Conservation (phyloP, 1,140 invertebrate genomes). For the Zaprionus nigranus region DNA sequence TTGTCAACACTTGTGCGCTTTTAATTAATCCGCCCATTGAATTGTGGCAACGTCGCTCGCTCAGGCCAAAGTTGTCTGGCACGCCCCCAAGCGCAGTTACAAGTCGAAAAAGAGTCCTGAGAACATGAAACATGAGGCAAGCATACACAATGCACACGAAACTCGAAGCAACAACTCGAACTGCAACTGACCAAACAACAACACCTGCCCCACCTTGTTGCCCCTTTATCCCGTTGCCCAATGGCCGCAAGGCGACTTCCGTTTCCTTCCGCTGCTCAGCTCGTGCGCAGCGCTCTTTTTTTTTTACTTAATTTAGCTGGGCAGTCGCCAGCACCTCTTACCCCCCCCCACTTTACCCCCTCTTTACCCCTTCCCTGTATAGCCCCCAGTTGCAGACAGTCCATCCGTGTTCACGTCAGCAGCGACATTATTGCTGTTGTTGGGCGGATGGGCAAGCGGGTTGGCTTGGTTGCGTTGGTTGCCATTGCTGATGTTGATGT, state of each 20-base stretch:
- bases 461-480: constrained; percentile 1
- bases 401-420: constrained; percentile 78
- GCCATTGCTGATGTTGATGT: constrained; percentile 10
- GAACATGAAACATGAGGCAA: constrained; percentile 27
- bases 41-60: constrained; percentile 26
- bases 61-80: constrained; percentile 19
- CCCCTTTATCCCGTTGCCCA: constrained; percentile 15
- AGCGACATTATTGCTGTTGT: constrained; percentile 75
- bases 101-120: constrained; percentile 23
- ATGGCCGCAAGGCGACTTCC: constrained; percentile 58
- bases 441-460: constrained; percentile 25
- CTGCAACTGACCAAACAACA: constrained; percentile 55
- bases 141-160: constrained; percentile 14
- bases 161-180: constrained; percentile 32
- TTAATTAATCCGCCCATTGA: constrained; percentile 48
- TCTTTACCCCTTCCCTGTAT: background rate
- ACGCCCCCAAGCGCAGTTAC: constrained; percentile 12
- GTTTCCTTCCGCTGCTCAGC: constrained; percentile 50
- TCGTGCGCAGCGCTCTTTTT: constrained; percentile 31
- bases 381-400: constrained; percentile 64
- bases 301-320: constrained; percentile 72
- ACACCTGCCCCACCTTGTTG: background rate
- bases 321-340: background rate
- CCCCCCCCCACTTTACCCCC: background rate
- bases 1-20: constrained; percentile 7